A percentile compares a stretch with the other conserved stretches of the same genome.
phyloP scores from a whole-genome alignment of 1,140 invertebrate species.

The Drosophila guanche region DNA sequence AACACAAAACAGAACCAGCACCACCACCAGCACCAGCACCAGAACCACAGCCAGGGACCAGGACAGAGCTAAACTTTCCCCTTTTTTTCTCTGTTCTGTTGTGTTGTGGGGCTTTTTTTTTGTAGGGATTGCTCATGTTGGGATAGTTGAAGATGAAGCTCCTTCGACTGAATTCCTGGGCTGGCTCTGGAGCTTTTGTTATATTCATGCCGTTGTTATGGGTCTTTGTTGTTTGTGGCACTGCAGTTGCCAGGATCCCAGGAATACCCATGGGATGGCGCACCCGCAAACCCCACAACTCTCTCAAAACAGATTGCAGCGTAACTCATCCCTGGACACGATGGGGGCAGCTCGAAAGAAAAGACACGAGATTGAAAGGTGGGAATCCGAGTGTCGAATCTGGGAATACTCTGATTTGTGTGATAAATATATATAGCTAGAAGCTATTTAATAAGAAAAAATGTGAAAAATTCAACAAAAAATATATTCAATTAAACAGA shows the following conservation, averaged over 20 bases:
- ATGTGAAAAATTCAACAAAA: no score
- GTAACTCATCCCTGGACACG: constrained; percentile 31
- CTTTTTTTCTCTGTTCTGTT: no score
- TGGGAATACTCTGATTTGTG: background rate
- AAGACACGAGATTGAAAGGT: background rate
- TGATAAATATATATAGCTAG: no score
- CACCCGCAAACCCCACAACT: constrained; percentile 6
- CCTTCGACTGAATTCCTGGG: no score
- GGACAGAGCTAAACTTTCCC: no score
- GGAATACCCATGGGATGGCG: constrained; percentile 24
- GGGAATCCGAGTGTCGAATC: background rate
- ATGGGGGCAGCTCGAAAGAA: constrained; percentile 1
- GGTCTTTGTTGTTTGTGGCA: constrained; percentile 47
- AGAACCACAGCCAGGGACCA: background rate
- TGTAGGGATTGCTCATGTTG: background rate
- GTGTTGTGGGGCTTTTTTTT: background rate
- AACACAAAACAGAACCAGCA: constrained; percentile 5
- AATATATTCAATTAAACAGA: no score
- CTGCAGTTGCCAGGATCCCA: constrained; percentile 35
- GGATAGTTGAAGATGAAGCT: constrained; percentile 2
- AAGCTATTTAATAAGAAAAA: no score
- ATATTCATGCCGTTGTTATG: constrained; percentile 72
- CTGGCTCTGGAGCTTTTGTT: constrained; percentile 40
- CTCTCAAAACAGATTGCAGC: constrained; percentile 56
- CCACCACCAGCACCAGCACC: constrained; percentile 4